Base-by-base conservation (phyloP, 2,888 invertebrate genomes). In the Polydrusus tereticollis region DNA sequence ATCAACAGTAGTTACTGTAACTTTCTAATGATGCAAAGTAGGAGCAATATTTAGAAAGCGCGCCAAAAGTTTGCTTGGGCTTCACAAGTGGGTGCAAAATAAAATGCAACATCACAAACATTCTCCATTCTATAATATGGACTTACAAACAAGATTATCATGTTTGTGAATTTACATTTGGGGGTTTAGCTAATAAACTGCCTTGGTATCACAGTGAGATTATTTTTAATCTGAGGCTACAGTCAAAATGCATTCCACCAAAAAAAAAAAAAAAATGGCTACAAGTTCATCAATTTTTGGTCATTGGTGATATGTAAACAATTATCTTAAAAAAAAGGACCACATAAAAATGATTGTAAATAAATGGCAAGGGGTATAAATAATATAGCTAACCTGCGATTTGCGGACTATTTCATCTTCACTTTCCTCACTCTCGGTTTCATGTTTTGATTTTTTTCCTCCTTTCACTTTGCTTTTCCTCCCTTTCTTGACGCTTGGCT, bases 371-470 rank as follows among this genome's bases (percentile, higher is more conserved):
- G 20, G 18, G 20, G 8, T 47, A 6, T 47, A 23, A 4, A 21
- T 23, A 47, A 21, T 10, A 45, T 21, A 7, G 2, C 16, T 41
- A 16, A 41, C 41, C 41, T n/a, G 1, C 16, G 41, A 5, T 38
- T 64, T 29, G 2, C 52, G 5, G 7, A 33, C 36, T 4, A 8
- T 45, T 29, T 55, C 66, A 26, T 58, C 58, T 29, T n/a, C 47
- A n/a, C 21, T 33, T 18, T 41, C 58, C 2, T 67, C 63, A 0
- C 45, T 21, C 1, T 58, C 57, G 14, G 33, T 38, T 3, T 47
- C 50, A 12, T 58, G 70, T 47, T 55, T 70, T 7, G 65, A 52
- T 60, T 55, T 63, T 47, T 67, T 21, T 26, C 26, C 7, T 4
- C 50, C 14, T 55, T 43, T 18, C 18, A 7, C 52, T 29, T 55